Percentiles rank a stretch among this genome's conserved stretches.
Evolutionary conservation across 2,888 invertebrate species (phyloP).

Genomic region (Amiota minor): DNA sequence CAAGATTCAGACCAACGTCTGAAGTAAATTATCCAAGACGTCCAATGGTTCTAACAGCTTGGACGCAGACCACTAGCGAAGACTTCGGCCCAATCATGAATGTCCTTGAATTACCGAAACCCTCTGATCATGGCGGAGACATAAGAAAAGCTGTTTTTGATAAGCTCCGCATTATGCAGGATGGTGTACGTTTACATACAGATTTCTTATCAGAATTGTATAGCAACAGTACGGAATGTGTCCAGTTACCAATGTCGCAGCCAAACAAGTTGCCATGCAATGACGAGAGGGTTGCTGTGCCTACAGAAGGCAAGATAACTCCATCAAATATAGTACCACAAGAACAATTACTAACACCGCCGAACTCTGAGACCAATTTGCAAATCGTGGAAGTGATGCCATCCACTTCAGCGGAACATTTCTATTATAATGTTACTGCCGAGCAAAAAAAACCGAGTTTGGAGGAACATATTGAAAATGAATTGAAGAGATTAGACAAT

Average conservation of each 20-base stretch:
- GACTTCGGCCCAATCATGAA: slow-evolving; percentile 53
- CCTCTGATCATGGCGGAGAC: slow-evolving; percentile 46
- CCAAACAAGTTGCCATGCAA: not conserved
- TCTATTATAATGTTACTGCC: slow-evolving; percentile 64
- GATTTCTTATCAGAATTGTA: slow-evolving; percentile 62
- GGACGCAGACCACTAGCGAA: slow-evolving; percentile 62
- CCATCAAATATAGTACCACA: slow-evolving; percentile 37
- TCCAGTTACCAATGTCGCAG: slow-evolving; percentile 6
- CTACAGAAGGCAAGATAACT: slow-evolving; percentile 28
- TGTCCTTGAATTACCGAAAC: slow-evolving; percentile 40
- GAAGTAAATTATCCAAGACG: slow-evolving; percentile 33
- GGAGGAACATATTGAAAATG: slow-evolving; percentile 63
- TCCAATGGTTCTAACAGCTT: slow-evolving; percentile 57
- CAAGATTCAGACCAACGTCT: slow-evolving; percentile 25
- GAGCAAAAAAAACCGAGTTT: slow-evolving; percentile 46
- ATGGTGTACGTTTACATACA: slow-evolving; percentile 56
- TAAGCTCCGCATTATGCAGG: slow-evolving; percentile 58
- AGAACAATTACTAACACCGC: slow-evolving; percentile 48
- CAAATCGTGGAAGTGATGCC: slow-evolving; percentile 4
- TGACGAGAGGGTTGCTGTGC: slow-evolving; percentile 3
- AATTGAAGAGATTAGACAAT: slow-evolving; percentile 59
- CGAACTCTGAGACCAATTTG: slow-evolving; percentile 48
- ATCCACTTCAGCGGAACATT: slow-evolving; percentile 42
- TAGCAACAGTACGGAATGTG: slow-evolving; percentile 39
- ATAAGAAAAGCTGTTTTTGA: slow-evolving; percentile 49